These are phyloP conservation scores for Paragorgia papillata DNA, from an alignment of 92 coral and sea anemone genomes.

Conservation along the genomic window DNA sequence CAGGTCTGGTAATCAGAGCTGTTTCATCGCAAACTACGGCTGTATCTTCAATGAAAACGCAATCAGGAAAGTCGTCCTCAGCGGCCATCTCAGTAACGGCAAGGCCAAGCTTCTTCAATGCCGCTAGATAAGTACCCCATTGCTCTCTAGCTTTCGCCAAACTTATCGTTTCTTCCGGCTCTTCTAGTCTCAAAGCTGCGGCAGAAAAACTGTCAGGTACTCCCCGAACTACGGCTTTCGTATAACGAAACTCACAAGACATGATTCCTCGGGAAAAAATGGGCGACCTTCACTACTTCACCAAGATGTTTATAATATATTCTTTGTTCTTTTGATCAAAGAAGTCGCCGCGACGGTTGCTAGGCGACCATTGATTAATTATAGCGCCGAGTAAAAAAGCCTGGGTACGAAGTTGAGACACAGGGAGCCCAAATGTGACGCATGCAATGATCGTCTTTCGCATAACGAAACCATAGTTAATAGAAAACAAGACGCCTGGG, in stretches of 20 bases:
- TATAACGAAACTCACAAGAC: conserved; percentile 54
- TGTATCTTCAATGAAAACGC: conserved; percentile 90
- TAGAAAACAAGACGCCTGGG: too few species aligned
- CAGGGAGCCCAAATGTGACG: too few species aligned
- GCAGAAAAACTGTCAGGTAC: conserved; percentile 75
- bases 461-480: too few species aligned
- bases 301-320: too few species aligned
- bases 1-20: conserved; percentile 68
- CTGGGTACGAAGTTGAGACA: too few species aligned
- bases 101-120: conserved; percentile 74
- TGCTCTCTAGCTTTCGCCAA: conserved; percentile 71
- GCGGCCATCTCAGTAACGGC: conserved; percentile 69
- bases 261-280: neutral
- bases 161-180: conserved; percentile 59
- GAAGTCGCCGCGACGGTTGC: too few species aligned
- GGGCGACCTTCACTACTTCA: too few species aligned
- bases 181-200: conserved; percentile 66
- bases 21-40: conserved; percentile 77
- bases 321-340: too few species aligned
- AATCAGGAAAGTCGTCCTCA: conserved; percentile 78
- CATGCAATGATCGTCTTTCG: too few species aligned
- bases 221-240: conserved; percentile 77
- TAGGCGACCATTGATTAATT: too few species aligned
- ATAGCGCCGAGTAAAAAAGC: too few species aligned
- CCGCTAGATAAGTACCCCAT: conserved; percentile 59